Base-by-base conservation (phyloP, 2,113 vertebrate species). In the Solea solea region DNA sequence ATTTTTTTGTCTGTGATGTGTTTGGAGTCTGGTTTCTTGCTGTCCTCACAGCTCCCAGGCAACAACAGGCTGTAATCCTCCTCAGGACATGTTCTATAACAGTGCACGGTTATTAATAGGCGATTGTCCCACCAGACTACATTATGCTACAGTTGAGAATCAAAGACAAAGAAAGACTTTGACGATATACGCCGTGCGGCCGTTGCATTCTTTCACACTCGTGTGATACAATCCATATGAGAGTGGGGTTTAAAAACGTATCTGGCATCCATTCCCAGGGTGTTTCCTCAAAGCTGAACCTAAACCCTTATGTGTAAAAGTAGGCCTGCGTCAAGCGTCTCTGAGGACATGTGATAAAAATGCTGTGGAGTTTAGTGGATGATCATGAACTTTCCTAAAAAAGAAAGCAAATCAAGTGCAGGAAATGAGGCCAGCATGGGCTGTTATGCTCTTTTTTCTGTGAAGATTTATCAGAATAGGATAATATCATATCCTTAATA, bases 81-180 rank as follows among this genome's bases (percentile, higher is more conserved):
- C 28, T 86, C 71, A 39, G 65, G 77, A 75, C 71, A 67, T 82
- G 76, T 80, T 86, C 61, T 81, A 63, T 73, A 84, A 68, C 81
- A 59, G 64, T 10, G 68, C 14, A 28, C 7, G 56, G 81, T 74
- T 90, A 91, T 86, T 90, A 85, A 86, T 91, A 88, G 89, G 54
- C 59, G 74, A 88, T 88, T 90, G 86, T 90, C 72, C 74, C 40
- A 78, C 50, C 71, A 59, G 72, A 74, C 11, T 48, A 48, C 69
- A 62, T 46, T 75, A 68, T 76, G 77, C 59, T 52, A 55, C 5
- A n/a, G 74, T 51, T 55, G 70, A 83, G 74, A 78, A 78, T 79
- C 56, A 83, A 56, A 83, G 62, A 62, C 69, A 41, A 60, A 62
- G 70, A 57, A 28, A 72, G 61, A 68, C 51, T 3, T 49, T 59